Evolutionary conservation across 2,113 vertebrate genomes (phyloP).

Genomic region (Mugil cephalus): DNA sequence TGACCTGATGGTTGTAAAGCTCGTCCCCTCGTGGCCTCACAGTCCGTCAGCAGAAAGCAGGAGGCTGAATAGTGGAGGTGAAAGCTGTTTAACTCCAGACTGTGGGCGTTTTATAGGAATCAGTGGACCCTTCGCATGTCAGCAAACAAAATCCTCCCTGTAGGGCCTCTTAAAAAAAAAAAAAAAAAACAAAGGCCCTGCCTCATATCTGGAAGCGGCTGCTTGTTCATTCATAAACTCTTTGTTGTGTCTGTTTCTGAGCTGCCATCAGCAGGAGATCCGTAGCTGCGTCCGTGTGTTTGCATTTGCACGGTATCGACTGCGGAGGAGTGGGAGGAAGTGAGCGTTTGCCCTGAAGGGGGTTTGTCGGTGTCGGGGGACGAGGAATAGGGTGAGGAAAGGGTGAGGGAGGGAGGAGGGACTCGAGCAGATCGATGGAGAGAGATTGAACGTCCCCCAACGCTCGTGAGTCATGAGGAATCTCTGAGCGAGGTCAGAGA

Average conservation of each 20-base stretch:
- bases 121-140: conserved; percentile 21
- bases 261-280: conserved; percentile 28
- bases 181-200: neutral
- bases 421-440: conserved; percentile 37
- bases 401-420: neutral
- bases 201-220: neutral
- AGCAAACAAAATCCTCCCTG: conserved; percentile 31
- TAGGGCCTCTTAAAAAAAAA: conserved; percentile 19
- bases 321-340: conserved; percentile 44
- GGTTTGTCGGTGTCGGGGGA: conserved; percentile 25
- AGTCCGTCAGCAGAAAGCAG: conserved; percentile 45
- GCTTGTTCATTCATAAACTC: conserved; percentile 64
- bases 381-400: neutral
- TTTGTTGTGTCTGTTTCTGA: conserved; percentile 47
- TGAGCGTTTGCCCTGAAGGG: conserved; percentile 6
- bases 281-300: conserved; percentile 38
- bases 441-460: conserved; percentile 46
- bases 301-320: conserved; percentile 33
- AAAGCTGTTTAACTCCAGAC: conserved; percentile 13
- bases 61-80: conserved; percentile 57
- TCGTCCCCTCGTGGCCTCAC: no score
- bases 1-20: no score
- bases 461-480: conserved; percentile 25
- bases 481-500: conserved; percentile 27
- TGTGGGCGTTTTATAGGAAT: conserved; percentile 50